Evolutionary conservation across 2,113 vertebrate species (phyloP).

Genomic region (Brienomyrus brachyistius): DNA sequence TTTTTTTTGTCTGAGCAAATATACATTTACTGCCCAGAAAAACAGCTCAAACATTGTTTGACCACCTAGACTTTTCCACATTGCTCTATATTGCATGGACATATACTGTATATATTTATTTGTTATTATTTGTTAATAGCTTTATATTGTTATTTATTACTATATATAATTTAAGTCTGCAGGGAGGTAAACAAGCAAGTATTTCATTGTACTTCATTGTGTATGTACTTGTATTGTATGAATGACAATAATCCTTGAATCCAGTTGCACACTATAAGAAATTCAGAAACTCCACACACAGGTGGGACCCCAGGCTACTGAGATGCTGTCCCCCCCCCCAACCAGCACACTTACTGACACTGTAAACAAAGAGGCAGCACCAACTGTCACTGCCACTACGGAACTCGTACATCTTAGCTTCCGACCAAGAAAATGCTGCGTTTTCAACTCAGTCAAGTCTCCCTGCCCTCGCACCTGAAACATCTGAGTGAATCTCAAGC

Average conservation of each 20-base stretch:
- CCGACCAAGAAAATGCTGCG: background rate
- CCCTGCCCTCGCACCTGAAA: background rate
- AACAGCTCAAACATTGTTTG: too few species aligned
- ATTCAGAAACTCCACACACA: background rate
- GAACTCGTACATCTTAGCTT: background rate
- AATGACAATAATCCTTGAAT: background rate
- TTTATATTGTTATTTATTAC: background rate
- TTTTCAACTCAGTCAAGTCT: background rate
- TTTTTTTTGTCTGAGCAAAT: background rate
- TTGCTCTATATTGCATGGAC: too few species aligned
- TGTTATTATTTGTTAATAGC: background rate
- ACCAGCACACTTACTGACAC: background rate
- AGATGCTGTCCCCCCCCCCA: background rate
- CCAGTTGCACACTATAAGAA: background rate
- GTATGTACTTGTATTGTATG: background rate
- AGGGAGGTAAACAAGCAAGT: background rate
- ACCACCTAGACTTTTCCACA: too few species aligned
- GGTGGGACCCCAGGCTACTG: background rate
- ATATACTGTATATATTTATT: too few species aligned
- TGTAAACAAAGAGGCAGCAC: background rate
- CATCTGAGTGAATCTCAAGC: background rate
- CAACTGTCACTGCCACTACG: background rate
- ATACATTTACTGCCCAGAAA: background rate
- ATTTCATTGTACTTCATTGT: background rate
- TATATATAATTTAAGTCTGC: background rate